phyloP scores from a whole-genome alignment of 2,797 vertebrate genomes.

The Pelodytes ibericus region DNA sequence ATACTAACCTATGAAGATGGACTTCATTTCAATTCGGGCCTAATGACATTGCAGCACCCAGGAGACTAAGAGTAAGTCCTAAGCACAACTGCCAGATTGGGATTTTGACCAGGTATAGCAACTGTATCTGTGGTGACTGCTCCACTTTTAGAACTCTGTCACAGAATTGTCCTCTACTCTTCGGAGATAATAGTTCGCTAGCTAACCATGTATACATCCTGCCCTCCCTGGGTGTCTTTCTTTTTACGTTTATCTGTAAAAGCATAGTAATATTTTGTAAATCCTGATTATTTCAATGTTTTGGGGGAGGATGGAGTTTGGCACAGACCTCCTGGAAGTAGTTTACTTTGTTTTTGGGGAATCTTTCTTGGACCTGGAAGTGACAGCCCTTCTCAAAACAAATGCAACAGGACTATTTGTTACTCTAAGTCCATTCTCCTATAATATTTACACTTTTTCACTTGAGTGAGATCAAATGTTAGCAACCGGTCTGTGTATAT shows the following conservation, averaged over 20 bases:
- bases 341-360: slow-evolving; percentile 69
- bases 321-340: slow-evolving; percentile 63
- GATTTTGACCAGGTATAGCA: too few species aligned
- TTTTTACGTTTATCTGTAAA: too few species aligned
- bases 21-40: too few species aligned
- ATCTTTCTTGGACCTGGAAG: slow-evolving; percentile 63
- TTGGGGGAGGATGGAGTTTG: slow-evolving; percentile 75
- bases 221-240: too few species aligned
- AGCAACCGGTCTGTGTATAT: slow-evolving; percentile 67
- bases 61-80: too few species aligned
- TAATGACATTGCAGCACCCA: too few species aligned
- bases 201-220: neutral
- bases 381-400: slow-evolving; percentile 69
- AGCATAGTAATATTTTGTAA: slow-evolving; percentile 68
- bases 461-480: slow-evolving; percentile 72
- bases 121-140: too few species aligned
- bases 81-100: too few species aligned
- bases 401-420: slow-evolving; percentile 69
- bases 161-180: too few species aligned
- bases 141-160: too few species aligned
- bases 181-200: neutral
- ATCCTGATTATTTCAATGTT: slow-evolving; percentile 67
- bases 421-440: slow-evolving; percentile 68
- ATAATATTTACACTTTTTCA: slow-evolving; percentile 74
- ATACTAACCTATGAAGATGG: too few species aligned